Conservation (phyloP, 2,797 vertebrate species). For the Manis crassicaudata region DNA sequence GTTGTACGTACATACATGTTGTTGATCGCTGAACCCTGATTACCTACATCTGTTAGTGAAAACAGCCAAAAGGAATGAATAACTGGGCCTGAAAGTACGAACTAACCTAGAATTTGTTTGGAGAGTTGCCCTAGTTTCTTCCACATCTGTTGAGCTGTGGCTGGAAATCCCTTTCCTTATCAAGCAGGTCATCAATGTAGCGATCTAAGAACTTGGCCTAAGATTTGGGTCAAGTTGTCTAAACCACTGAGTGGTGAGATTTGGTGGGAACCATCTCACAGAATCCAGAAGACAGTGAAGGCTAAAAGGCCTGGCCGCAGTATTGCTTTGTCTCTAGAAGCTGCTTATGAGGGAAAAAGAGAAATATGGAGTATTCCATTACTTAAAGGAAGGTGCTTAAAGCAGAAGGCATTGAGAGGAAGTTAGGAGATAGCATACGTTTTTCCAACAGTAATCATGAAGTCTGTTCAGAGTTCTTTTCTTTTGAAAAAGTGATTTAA, state of each 20-base stretch:
- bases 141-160: neutral
- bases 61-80: neutral
- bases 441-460: neutral
- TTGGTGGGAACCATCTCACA: neutral
- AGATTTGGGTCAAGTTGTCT: neutral
- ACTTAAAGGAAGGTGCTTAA: neutral
- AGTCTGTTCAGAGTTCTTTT: constrained; percentile 7
- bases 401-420: neutral
- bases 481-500: constrained; percentile 48
- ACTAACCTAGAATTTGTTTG: neutral
- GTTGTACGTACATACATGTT: neutral
- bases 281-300: neutral
- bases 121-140: neutral
- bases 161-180: neutral
- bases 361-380: neutral
- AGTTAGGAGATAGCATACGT: neutral
- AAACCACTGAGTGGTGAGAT: neutral
- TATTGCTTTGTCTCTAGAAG: neutral
- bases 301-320: rapidly evolving
- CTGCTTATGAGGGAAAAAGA: neutral
- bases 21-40: rapidly evolving
- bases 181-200: neutral
- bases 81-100: neutral
- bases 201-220: neutral
- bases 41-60: neutral